Evolutionary conservation across 2,888 invertebrate species (phyloP), one percentile per base, ranked within the genome.

Genomic region (Phasia obesa): DNA sequence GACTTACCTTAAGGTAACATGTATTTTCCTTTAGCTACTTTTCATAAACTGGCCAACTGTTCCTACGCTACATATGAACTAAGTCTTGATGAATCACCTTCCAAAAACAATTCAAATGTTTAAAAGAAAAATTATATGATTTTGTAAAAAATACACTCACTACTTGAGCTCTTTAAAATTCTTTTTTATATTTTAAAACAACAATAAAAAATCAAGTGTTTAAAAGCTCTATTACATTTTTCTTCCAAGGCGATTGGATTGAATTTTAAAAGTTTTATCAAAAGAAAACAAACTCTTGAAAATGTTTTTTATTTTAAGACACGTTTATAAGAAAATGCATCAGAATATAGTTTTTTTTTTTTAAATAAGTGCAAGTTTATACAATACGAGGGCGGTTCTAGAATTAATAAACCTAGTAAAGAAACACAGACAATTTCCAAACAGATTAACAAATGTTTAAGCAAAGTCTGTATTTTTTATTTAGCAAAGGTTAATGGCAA

Each of bases 251-350:
- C 15, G 59, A 65, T 62, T 77, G 49, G 31, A 69, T 69, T 53
- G 60, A 69, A 67, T 69, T 74, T 60, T 60, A 25, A 76, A 76
- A 76, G 49, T 67, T 55, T 55, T 44, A 27, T 19, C 15, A 55
- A 47, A 64, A 47, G 42, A 71, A 71, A 64, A 35, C 7, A 64
- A 53, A 44, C 44, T n/a, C 51, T 73, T 73, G 5, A 27, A 53
- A 42, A 27, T 21, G 11, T 27, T 73, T 42, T 35, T 3, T 35
- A 5, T 35, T 35, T 19, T 17, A 42, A 13, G 13, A 49, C 65
- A 47, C 15, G 15, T 57, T 75, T 23, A n/a, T n/a, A 47, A 65
- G 55, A 62, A 44, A 53, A 15, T 55, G n/a, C 51, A 51, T 7
- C 27, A 17, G 21, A 27, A 57, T 64, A 31, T 4, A 64, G 2